phyloP scores from a whole-genome alignment of 2,113 vertebrate genomes.

The Heterocephalus glaber region DNA sequence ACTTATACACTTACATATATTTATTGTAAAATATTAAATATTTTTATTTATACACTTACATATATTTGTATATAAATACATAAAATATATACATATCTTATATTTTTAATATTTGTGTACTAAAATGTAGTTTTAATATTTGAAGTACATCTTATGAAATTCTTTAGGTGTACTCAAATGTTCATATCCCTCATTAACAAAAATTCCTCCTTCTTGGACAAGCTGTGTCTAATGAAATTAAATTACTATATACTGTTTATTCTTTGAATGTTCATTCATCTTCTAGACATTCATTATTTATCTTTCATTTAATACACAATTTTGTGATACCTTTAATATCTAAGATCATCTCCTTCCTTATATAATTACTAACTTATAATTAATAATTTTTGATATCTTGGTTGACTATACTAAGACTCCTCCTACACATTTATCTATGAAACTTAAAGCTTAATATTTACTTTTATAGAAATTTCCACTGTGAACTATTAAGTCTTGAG shows the following conservation, averaged over 20 bases:
- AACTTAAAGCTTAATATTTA: not conserved
- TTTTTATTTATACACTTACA: not conserved
- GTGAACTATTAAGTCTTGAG: not conserved
- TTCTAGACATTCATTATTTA: constrained; percentile 3
- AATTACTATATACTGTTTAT: not conserved
- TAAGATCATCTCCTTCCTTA: not conserved
- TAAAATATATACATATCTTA: not conserved
- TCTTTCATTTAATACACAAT: not conserved
- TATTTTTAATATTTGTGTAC: not conserved
- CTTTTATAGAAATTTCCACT: constrained; percentile 34
- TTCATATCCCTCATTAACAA: not conserved
- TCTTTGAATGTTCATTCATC: not conserved
- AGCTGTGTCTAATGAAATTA: not conserved
- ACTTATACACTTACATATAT: not conserved
- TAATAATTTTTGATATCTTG: constrained; percentile 19
- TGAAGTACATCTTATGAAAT: not conserved
- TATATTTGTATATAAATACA: not conserved
- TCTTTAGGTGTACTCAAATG: not conserved
- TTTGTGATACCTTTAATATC: not conserved
- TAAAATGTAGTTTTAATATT: not conserved
- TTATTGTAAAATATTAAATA: too few relatives aligned
- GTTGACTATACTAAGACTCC: not conserved
- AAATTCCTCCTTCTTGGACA: not conserved
- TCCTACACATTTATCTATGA: not conserved
- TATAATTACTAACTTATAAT: not conserved